Percentiles rank a stretch among this genome's conserved stretches.
These are phyloP conservation scores for Gastracanthus pulcherrimus DNA, from an alignment of 2,888 invertebrate species.

Conservation along the genomic window DNA sequence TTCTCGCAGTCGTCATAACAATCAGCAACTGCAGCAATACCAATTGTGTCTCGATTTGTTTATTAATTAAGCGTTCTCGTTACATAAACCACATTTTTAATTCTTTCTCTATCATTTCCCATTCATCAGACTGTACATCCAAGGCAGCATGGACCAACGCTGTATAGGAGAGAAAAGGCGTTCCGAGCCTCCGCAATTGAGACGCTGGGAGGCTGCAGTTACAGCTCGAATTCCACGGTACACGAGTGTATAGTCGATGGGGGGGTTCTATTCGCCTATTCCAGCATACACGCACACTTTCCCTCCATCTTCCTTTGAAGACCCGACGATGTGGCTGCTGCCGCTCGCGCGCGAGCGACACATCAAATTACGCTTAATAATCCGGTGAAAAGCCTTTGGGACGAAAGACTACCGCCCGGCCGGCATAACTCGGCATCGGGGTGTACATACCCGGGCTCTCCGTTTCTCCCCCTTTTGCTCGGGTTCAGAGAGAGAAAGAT, in stretches of 20 bases:
- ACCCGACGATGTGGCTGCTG: neutral
- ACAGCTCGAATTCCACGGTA: neutral
- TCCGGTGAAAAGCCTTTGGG: constrained; percentile 48
- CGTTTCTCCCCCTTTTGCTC: neutral
- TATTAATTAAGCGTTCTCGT: no score
- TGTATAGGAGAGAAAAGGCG: no score
- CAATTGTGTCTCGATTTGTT: no score
- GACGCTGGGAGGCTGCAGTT: neutral
- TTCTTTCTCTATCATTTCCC: no score
- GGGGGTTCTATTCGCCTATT: neutral
- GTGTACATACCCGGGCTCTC: neutral
- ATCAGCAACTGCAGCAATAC: no score
- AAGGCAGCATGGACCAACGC: no score
- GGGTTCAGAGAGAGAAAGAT: no score
- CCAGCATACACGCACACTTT: neutral
- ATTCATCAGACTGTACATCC: no score
- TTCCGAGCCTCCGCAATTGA: neutral
- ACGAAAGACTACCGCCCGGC: no score
- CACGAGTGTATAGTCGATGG: neutral
- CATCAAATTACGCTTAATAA: constrained; percentile 53
- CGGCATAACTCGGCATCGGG: neutral
- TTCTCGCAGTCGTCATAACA: no score
- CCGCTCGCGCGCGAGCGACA: neutral
- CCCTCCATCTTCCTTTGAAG: neutral
- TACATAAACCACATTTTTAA: no score